phyloP scores from a whole-genome alignment of 1,140 invertebrate genomes.

The Oryzaephilus surinamensis region DNA sequence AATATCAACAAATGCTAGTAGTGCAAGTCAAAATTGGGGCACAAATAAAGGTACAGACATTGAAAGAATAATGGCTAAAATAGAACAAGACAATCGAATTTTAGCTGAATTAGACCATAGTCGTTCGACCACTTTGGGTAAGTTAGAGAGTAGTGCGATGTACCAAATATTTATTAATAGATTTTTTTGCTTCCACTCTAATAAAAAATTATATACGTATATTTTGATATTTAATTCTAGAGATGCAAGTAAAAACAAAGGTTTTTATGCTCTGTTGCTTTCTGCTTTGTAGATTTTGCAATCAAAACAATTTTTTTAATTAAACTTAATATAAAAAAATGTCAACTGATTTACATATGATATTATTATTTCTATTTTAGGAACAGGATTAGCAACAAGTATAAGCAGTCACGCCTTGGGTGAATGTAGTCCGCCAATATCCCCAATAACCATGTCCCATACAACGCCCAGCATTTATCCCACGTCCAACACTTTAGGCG shows the following conservation, averaged over 20 bases:
- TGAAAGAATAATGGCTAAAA: slow-evolving; percentile 88
- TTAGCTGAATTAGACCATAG: slow-evolving; percentile 81
- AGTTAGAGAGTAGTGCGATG: slow-evolving; percentile 13
- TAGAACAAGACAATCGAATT: slow-evolving; percentile 79
- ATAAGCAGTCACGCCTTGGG: slow-evolving; percentile 46
- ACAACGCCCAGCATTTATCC: slow-evolving; percentile 37
- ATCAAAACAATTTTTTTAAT: too few relatives aligned
- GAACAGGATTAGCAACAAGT: slow-evolving; percentile 42
- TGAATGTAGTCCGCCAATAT: slow-evolving; percentile 46
- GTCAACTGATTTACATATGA: too few relatives aligned
- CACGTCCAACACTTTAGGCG: slow-evolving; percentile 37
- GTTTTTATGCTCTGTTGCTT: too few relatives aligned
- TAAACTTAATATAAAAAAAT: too few relatives aligned
- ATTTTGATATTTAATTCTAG: too few relatives aligned
- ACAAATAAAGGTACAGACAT: slow-evolving; percentile 66
- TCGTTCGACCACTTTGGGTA: slow-evolving; percentile 42
- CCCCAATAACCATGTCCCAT: slow-evolving; percentile 44
- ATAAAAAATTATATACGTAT: too few relatives aligned
- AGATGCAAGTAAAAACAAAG: too few relatives aligned
- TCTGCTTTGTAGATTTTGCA: too few relatives aligned
- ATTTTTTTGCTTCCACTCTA: too few relatives aligned
- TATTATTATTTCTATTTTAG: too few relatives aligned
- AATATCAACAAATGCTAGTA: slow-evolving; percentile 41
- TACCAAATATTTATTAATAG: neutral
- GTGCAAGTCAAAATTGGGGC: slow-evolving; percentile 36